Conservation (phyloP, 2,113 vertebrate species). For the Daboia siamensis region DNA sequence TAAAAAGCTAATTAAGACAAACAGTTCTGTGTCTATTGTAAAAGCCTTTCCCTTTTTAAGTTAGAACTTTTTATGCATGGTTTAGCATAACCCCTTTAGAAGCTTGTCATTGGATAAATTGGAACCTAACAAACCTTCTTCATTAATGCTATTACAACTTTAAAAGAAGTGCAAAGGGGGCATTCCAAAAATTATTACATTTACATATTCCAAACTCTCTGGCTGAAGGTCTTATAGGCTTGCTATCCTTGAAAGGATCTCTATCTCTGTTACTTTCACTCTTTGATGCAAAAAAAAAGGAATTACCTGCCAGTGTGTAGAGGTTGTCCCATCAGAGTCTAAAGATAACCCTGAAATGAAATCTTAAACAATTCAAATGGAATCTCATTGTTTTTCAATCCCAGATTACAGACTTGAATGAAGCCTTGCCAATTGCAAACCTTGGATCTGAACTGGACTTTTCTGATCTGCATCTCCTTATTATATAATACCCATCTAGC, state of each 20-base stretch:
- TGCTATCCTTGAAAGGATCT: neutral
- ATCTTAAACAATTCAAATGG: neutral
- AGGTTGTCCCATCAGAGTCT: neutral
- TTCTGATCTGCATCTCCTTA: neutral
- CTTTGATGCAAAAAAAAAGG: neutral
- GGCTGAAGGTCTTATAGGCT: neutral
- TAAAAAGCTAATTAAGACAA: slow-evolving; percentile 82
- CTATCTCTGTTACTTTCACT: neutral
- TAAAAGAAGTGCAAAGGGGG: neutral
- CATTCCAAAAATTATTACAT: neutral
- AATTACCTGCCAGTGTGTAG: neutral
- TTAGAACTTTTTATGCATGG: neutral
- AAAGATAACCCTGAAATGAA: neutral
- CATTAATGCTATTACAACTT: neutral
- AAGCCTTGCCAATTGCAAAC: neutral
- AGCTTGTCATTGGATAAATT: neutral
- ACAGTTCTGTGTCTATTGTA: slow-evolving; percentile 73
- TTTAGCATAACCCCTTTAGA: neutral
- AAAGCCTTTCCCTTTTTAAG: neutral
- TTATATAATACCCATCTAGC: neutral
- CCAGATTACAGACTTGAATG: neutral
- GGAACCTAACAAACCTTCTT: neutral
- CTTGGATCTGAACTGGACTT: neutral
- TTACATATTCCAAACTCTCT: neutral
- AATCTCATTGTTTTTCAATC: neutral